A percentile compares a stretch with the other conserved stretches of the same genome.
phyloP scores from a whole-genome alignment of 2,888 invertebrate genomes.

The Eustalomyia histrio region DNA sequence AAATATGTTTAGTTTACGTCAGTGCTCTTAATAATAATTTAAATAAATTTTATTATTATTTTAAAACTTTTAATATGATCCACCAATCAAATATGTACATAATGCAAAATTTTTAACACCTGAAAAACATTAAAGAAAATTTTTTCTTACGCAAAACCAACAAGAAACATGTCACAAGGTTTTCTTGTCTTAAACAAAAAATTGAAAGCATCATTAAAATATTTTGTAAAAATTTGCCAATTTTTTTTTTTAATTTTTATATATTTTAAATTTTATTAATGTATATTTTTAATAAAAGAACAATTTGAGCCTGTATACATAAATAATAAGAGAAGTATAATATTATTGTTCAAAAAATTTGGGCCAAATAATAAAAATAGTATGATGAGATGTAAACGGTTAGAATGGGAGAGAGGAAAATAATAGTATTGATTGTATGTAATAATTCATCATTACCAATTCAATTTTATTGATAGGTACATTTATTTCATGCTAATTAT shows the following conservation, averaged over 20 bases:
- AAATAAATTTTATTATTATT: not conserved
- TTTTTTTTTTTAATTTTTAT: not conserved
- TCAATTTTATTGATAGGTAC: not conserved
- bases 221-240: constrained; percentile 12
- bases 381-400: no score
- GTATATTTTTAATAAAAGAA: constrained; percentile 10
- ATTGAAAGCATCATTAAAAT: constrained; percentile 9
- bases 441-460: constrained; percentile 23
- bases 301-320: not conserved
- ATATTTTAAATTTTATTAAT: constrained; percentile 8
- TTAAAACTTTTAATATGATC: not conserved
- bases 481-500: constrained; percentile 16
- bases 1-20: not conserved
- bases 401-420: not conserved
- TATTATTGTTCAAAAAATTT: not conserved
- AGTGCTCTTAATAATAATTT: not conserved
- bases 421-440: not conserved
- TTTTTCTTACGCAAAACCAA: constrained; percentile 3
- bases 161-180: constrained; percentile 9
- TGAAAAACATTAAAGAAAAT: not conserved
- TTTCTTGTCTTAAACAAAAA: not conserved
- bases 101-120: not conserved
- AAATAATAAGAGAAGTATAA: not conserved
- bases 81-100: not conserved
- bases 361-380: no score